Base-by-base conservation (phyloP, 1,140 invertebrate genomes). In the Calephelis nemesis region DNA sequence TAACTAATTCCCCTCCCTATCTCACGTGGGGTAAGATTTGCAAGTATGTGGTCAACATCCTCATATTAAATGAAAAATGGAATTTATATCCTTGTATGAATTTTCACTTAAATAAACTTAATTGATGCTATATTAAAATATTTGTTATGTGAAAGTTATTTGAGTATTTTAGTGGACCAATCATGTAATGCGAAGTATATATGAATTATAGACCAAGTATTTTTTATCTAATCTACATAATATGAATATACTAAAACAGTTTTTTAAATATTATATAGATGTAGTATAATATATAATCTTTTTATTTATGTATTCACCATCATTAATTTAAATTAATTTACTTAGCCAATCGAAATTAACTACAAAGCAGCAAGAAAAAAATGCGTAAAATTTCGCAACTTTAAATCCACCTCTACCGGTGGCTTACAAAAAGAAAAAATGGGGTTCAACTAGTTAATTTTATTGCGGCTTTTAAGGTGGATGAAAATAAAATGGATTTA, bases 401-500 rank as follows among this genome's bases (percentile, higher is more conserved):
- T 15, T 58, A 58, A 58, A 58, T 58, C 52, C 52, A 58, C 19
- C 52, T 58, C 52, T 11, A 58, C 52, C 52, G 52, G 52, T 58
- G 52, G 15, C 52, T 58, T 58, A 30, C 15, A 58, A 58, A 58
- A 78, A 78, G 58, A 64, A 78, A 81, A 82, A 82, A 76, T 72
- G 70, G 67, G 72, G 74, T 76, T 79, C 48, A 72, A 80, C 82
- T 77, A 82, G 82, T 83, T 80, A 83, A 78, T 87, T 90, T 87
- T 88, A 89, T 89, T 88, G 79, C 72, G 75, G 82, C 79, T 78
- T 88, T 88, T 87, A 88, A 90, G 88, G 88, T 90, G 88, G 85
- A 90, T 90, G 85, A 87, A 84, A 86, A 88, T 90, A 90, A 90
- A 90, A 78, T 85, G 83, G 87, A 90, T 90, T 90, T 87, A 87